phyloP scores from a whole-genome alignment of 2,113 vertebrate genomes.

The Apodemus speciosus region DNA sequence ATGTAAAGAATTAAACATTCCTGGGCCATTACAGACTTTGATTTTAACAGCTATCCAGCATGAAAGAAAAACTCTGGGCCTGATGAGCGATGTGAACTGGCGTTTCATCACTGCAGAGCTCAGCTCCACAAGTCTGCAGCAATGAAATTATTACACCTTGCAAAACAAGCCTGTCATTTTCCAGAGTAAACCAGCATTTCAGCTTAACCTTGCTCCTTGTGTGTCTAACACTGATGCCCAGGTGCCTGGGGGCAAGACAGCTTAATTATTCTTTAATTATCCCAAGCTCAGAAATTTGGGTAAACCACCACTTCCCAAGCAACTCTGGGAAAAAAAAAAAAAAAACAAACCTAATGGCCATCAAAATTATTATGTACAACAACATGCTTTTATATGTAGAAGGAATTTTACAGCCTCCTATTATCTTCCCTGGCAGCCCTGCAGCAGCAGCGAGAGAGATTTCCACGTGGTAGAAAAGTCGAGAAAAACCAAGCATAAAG shows the following conservation, averaged over 20 bases:
- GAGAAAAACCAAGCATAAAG: neutral
- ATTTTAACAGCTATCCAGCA: constrained; percentile 70
- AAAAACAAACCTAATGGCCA: constrained; percentile 48
- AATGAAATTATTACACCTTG: constrained; percentile 75
- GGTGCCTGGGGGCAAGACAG: neutral
- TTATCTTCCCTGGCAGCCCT: neutral
- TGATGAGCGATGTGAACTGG: constrained; percentile 63
- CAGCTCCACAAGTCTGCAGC: constrained; percentile 48
- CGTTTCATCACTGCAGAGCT: constrained; percentile 69
- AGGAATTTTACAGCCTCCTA: constrained; percentile 12
- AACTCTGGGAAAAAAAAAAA: constrained; percentile 58
- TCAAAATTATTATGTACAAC: constrained; percentile 29
- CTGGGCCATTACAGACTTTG: constrained; percentile 54
- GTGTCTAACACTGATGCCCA: neutral
- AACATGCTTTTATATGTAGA: neutral
- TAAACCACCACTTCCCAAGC: constrained; percentile 61
- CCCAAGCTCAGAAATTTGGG: constrained; percentile 56
- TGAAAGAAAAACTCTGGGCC: constrained; percentile 49
- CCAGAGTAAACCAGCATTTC: constrained; percentile 47
- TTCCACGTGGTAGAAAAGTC: neutral
- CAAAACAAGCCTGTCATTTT: constrained; percentile 72
- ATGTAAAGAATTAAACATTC: constrained; percentile 77
- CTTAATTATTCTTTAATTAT: constrained; percentile 66
- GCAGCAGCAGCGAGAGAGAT: neutral
- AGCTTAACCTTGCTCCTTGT: constrained; percentile 36